Evolutionary conservation across 2,888 invertebrate species (phyloP).

Genomic region (Oxyteleia sp.): DNA sequence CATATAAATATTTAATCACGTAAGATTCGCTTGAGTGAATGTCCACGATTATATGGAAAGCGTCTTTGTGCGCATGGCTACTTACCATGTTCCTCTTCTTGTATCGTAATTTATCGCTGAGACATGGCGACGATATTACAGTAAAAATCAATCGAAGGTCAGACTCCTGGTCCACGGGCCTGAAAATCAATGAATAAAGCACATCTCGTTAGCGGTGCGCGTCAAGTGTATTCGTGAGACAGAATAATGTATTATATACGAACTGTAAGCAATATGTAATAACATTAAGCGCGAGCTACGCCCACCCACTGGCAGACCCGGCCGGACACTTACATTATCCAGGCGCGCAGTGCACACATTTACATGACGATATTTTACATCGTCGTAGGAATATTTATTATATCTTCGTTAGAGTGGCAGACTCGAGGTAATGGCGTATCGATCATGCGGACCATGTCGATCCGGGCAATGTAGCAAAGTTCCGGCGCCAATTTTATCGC

Average conservation of each 20-base stretch:
- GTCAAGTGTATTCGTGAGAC: conserved; percentile 32
- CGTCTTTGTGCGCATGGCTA: conserved; percentile 5
- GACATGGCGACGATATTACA: conserved; percentile 19
- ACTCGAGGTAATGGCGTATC: conserved; percentile 75
- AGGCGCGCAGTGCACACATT: conserved; percentile 36
- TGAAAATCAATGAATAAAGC: conserved; percentile 45
- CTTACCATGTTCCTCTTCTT: conserved; percentile 29
- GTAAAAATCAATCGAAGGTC: conserved; percentile 56
- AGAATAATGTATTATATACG: conserved; percentile 78
- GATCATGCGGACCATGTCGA: conserved; percentile 73
- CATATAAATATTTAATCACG: conserved; percentile 42
- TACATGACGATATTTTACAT: conserved; percentile 71
- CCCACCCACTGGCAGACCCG: conserved; percentile 78
- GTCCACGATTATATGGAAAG: conserved; percentile 36
- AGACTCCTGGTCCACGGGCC: conserved; percentile 7
- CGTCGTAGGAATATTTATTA: conserved; percentile 76
- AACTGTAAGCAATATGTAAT: conserved; percentile 80
- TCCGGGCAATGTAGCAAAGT: conserved; percentile 68
- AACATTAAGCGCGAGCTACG: conserved; percentile 77
- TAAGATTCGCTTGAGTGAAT: conserved; percentile 15
- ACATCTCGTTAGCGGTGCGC: conserved; percentile 53
- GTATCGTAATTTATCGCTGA: conserved; percentile 13
- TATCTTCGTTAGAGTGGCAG: conserved; percentile 75
- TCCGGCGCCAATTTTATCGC: conserved; percentile 64
- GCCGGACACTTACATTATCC: conserved; percentile 68